Conservation (phyloP, 2,113 vertebrate species). For the Smithornis capensis region DNA sequence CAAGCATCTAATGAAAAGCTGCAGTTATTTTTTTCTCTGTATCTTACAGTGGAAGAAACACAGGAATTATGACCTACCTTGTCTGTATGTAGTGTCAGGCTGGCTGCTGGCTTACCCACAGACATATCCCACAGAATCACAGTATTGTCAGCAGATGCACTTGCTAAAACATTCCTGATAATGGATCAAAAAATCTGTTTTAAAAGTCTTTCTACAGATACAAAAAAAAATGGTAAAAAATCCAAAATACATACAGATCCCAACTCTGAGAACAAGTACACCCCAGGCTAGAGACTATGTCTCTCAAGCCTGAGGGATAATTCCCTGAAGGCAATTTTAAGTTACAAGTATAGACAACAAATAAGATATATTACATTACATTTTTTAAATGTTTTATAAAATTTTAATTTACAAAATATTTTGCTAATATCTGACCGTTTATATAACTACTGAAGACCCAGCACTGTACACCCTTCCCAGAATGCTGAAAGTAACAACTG, state of each 20-base stretch:
- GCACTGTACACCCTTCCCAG: neutral
- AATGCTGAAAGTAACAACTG: neutral
- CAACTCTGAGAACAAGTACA: neutral
- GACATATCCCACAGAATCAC: constrained; percentile 92
- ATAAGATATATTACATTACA: neutral
- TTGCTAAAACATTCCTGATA: constrained; percentile 89
- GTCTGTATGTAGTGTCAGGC: constrained; percentile 83
- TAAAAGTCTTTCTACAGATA: neutral
- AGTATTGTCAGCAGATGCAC: constrained; percentile 87
- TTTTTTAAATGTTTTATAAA: too few relatives aligned
- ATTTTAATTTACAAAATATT: too few relatives aligned
- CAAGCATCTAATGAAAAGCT: neutral
- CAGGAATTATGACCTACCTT: constrained; percentile 76
- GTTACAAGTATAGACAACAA: neutral
- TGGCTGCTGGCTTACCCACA: constrained; percentile 85
- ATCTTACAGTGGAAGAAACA: neutral
- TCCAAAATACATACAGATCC: neutral
- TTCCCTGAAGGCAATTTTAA: neutral
- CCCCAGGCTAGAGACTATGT: neutral
- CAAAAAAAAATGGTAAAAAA: neutral
- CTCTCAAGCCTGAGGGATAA: neutral
- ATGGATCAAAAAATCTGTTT: neutral
- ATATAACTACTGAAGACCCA: neutral
- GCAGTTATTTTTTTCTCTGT: neutral
- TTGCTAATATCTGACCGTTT: neutral